Conservation (phyloP, 2,113 vertebrate genomes). For the Rallus limicola region DNA sequence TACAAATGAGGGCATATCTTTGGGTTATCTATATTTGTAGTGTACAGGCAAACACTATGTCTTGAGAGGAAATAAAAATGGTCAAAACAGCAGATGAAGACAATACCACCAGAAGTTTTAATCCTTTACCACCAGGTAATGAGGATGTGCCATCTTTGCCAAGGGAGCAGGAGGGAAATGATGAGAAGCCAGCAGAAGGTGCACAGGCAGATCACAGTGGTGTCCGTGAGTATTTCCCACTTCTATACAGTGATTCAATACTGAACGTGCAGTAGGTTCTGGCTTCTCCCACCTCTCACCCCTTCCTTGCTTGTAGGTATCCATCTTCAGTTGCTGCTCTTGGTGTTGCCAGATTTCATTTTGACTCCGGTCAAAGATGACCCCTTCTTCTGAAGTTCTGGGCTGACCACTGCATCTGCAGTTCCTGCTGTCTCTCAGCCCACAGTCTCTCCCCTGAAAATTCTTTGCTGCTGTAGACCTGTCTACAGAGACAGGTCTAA, state of each 20-base stretch:
- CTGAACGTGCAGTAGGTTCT: background rate
- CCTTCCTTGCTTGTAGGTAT: background rate
- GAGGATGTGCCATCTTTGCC: background rate
- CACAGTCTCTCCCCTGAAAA: background rate
- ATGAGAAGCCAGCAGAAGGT: background rate
- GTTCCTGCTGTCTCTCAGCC: background rate
- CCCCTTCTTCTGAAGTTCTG: background rate
- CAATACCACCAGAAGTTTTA: background rate
- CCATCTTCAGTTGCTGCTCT: background rate
- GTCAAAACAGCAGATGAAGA: background rate
- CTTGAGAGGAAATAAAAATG: background rate
- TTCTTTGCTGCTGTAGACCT: background rate
- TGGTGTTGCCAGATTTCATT: background rate
- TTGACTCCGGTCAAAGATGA: background rate
- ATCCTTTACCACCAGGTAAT: background rate
- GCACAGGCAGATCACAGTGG: background rate
- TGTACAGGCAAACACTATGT: background rate
- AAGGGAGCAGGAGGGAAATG: background rate
- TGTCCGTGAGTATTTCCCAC: background rate
- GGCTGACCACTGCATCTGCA: background rate
- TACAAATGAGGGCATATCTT: background rate
- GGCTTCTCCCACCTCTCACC: background rate
- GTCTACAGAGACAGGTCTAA: background rate
- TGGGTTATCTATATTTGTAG: background rate
- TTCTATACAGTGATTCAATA: fast-evolving